phyloP scores from a whole-genome alignment of 2,888 invertebrate species.

The Troides helena region DNA sequence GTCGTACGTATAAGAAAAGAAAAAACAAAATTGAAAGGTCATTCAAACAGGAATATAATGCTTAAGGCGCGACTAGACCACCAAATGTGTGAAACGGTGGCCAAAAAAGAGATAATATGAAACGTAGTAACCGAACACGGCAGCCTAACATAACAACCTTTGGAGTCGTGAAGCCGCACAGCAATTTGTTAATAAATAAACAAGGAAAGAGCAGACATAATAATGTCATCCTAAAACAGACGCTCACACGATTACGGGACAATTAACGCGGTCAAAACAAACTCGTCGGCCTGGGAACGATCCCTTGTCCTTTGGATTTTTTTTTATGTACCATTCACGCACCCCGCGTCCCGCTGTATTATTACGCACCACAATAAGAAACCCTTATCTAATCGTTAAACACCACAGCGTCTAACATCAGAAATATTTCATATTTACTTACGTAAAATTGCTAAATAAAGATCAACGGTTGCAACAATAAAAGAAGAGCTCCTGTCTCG shows the following conservation, averaged over 20 bases:
- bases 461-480: not conserved
- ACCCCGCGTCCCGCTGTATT: not conserved
- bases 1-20: not conserved
- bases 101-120: slow-evolving; percentile 42
- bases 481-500: slow-evolving; percentile 35
- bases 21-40: slow-evolving; percentile 14
- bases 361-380: slow-evolving; percentile 10
- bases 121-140: slow-evolving; percentile 45
- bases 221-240: slow-evolving; percentile 40
- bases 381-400: slow-evolving; percentile 23
- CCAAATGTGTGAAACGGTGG: slow-evolving; percentile 49
- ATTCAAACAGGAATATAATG: slow-evolving; percentile 14
- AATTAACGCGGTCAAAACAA: slow-evolving; percentile 65
- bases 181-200: slow-evolving; percentile 42
- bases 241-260: slow-evolving; percentile 66
- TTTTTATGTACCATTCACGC: slow-evolving; percentile 39
- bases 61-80: slow-evolving; percentile 44
- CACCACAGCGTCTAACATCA: slow-evolving; percentile 16
- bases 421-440: slow-evolving; percentile 1
- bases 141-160: slow-evolving; percentile 67
- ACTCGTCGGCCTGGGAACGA: slow-evolving; percentile 56
- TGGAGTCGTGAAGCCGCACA: slow-evolving; percentile 41
- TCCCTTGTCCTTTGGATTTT: slow-evolving; percentile 45
- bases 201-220: slow-evolving; percentile 36
- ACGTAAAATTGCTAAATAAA: slow-evolving; percentile 11